These are phyloP conservation scores for Sarcophilus harrisii DNA, from an alignment of 2,797 vertebrate species.

Conservation along the genomic window DNA sequence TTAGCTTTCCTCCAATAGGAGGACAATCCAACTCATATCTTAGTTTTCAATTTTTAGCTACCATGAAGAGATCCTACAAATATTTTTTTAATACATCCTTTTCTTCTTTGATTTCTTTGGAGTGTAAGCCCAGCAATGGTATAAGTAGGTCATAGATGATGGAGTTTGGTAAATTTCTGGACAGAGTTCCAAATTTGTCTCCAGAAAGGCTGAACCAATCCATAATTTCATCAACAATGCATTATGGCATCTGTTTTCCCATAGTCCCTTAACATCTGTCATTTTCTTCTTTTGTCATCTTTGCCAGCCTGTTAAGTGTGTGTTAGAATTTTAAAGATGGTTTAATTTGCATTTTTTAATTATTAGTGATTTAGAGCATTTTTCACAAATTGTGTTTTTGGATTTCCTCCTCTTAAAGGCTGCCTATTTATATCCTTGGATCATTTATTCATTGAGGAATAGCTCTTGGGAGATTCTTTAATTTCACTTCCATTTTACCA, in stretches of 20 bases:
- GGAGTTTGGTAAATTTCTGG: neutral
- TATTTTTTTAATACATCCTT: neutral
- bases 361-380: neutral
- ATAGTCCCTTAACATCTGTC: neutral
- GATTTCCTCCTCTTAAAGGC: neutral
- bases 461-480: neutral
- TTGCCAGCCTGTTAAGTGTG: neutral
- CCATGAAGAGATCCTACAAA: neutral
- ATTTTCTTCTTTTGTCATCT: neutral
- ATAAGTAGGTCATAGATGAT: neutral
- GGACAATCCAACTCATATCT: neutral
- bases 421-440: neutral
- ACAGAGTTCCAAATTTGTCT: neutral
- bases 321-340: neutral
- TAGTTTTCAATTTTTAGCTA: neutral
- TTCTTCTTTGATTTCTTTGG: neutral
- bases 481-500: neutral
- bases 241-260: neutral
- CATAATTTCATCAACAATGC: neutral
- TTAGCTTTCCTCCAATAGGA: neutral
- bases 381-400: neutral
- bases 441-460: neutral
- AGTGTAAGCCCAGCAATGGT: neutral
- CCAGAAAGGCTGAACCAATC: neutral
- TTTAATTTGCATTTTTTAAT: conserved; percentile 1